Percentiles rank a stretch among this genome's conserved stretches.
phyloP scores from a whole-genome alignment of 2,797 vertebrate species.

The Esox lucius region DNA sequence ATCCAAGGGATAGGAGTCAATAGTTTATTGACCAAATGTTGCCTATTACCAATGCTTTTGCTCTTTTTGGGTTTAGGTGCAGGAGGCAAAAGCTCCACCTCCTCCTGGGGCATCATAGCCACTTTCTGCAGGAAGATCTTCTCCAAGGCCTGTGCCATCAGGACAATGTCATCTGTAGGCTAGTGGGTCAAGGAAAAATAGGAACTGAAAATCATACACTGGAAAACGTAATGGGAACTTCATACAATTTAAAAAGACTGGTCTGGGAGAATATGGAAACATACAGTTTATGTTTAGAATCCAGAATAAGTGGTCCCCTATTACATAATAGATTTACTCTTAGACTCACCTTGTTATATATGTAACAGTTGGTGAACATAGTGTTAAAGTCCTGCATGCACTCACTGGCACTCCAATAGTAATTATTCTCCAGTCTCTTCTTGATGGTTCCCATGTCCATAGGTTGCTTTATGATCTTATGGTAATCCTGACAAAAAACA shows the following conservation, averaged over 20 bases:
- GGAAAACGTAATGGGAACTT: not conserved
- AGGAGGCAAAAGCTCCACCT: constrained; percentile 84
- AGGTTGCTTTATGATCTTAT: constrained; percentile 92
- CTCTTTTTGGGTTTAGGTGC: constrained; percentile 85
- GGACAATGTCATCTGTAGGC: constrained; percentile 97
- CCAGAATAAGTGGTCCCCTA: not conserved
- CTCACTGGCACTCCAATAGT: constrained; percentile 93
- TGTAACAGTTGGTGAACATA: constrained; percentile 99
- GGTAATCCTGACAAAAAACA: constrained; percentile 83
- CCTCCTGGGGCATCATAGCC: constrained; percentile 88
- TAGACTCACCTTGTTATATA: constrained; percentile 91
- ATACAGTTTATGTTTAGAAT: not conserved
- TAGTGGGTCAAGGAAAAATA: constrained; percentile 53
- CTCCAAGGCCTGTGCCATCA: constrained; percentile 96
- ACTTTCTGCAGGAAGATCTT: constrained; percentile 96
- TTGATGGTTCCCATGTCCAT: constrained; percentile 99
- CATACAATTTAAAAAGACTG: not conserved
- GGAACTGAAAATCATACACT: not conserved
- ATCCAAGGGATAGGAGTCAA: not conserved
- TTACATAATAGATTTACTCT: not conserved
- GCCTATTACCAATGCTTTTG: constrained; percentile 69
- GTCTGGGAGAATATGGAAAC: not conserved
- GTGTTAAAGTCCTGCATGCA: constrained; percentile 99
- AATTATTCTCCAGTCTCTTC: constrained; percentile 91
- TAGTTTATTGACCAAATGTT: constrained; percentile 25